A percentile compares a stretch with the other conserved stretches of the same genome.
These are phyloP conservation scores for Crocidura indochinensis DNA, from an alignment of 2,797 vertebrate genomes.

Conservation along the genomic window DNA sequence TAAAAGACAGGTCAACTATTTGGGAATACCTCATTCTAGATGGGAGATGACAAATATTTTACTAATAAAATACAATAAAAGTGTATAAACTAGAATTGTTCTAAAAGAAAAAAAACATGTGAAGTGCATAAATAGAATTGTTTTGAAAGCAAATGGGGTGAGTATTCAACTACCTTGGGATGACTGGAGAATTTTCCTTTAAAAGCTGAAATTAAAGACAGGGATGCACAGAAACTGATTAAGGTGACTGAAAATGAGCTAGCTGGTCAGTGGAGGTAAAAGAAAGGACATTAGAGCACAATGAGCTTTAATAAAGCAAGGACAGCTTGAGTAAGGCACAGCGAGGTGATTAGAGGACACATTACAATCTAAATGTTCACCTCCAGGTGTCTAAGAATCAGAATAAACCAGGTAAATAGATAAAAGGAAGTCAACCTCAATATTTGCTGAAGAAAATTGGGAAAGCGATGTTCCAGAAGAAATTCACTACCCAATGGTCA, in stretches of 20 bases:
- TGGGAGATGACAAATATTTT: neutral
- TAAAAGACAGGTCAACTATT: neutral
- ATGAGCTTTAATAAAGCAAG: neutral
- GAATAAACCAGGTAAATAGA: neutral
- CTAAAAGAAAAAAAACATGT: neutral
- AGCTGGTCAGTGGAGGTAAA: neutral
- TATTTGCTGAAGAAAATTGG: neutral
- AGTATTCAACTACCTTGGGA: neutral
- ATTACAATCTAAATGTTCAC: rapidly evolving
- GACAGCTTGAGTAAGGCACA: neutral
- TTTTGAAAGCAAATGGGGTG: neutral
- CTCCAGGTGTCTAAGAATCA: too few relatives aligned
- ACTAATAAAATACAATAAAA: too few relatives aligned
- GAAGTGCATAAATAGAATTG: neutral
- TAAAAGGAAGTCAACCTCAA: neutral
- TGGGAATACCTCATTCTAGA: neutral
- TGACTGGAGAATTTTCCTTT: neutral
- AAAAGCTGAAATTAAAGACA: neutral
- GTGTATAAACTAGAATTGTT: neutral
- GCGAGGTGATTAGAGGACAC: neutral
- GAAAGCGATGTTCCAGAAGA: neutral
- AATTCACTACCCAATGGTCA: neutral
- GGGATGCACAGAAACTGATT: too few relatives aligned
- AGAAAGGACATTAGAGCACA: neutral
- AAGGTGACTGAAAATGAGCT: neutral